Evolutionary conservation across 1,140 invertebrate species (phyloP).

Genomic region (Penaeus vannamei): DNA sequence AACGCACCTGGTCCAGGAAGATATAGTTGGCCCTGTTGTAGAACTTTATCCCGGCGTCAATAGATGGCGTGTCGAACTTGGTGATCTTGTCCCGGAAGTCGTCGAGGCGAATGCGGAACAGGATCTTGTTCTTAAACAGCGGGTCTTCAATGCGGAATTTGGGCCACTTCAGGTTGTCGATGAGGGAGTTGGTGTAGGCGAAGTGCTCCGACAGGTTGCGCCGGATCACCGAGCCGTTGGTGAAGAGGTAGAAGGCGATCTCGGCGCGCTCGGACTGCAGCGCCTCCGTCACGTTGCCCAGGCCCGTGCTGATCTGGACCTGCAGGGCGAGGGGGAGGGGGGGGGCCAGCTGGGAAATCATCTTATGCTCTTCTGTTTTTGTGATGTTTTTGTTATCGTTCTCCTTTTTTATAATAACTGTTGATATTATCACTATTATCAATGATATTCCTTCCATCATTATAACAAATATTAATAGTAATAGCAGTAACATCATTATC

Average conservation of each 20-base stretch:
- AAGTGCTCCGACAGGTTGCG: constrained; percentile 64
- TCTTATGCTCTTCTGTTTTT: too few relatives aligned
- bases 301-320: constrained; percentile 64
- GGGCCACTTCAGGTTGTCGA: constrained; percentile 63
- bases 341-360: too few relatives aligned
- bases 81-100: constrained; percentile 66
- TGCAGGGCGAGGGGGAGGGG: background rate
- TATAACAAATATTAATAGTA: too few relatives aligned
- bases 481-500: too few relatives aligned
- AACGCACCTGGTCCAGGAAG: constrained; percentile 58
- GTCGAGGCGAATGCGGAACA: constrained; percentile 67
- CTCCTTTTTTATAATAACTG: too few relatives aligned
- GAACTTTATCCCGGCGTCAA: constrained; percentile 64
- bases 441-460: too few relatives aligned
- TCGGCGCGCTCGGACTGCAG: constrained; percentile 71
- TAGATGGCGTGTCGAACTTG: constrained; percentile 59
- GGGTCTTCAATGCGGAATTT: constrained; percentile 55
- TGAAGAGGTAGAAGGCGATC: constrained; percentile 68
- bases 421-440: too few relatives aligned
- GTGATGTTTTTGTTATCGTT: too few relatives aligned
- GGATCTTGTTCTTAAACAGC: constrained; percentile 66
- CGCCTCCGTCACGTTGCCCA: constrained; percentile 67
- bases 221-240: constrained; percentile 63
- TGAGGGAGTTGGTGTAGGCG: constrained; percentile 61
- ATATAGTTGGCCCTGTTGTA: constrained; percentile 66